Evolutionary conservation across 2,888 invertebrate genomes (phyloP), one percentile per base, ranked within the genome.

Genomic region (Plagodis pulveraria): DNA sequence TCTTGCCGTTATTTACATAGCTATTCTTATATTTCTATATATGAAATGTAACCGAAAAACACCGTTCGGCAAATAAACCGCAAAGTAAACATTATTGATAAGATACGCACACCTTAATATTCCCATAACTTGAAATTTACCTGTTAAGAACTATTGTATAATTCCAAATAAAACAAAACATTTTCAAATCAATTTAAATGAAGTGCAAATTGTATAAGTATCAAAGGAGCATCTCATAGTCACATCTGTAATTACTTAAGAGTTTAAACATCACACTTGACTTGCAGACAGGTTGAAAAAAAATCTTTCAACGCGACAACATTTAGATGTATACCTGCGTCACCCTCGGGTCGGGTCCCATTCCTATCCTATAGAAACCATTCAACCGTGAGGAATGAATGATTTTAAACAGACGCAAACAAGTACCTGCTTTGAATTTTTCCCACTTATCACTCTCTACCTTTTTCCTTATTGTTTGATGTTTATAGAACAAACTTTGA

Each of bases 371-470:
- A 78, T 77, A 80, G 76, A 83, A 84, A 83, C 79, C 80, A 84
- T 86, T 88, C 74, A 86, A 83, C 78, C 83, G 80, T 83, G 75
- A 78, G 69, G 79, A 87, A 86, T 88, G 83, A 87, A 88, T 88
- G 86, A 84, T 85, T 84, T 80, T 74, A 76, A 84, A 82, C 79
- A 83, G 74, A 72, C 76, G 63, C 73, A 74, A 72, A 73, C 71
- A 79, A 83, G 82, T 84, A 83, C 80, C 78, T 80, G 83, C 77
- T 84, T 84, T 77, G 77, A 75, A 83, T 81, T 79, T 77, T 76
- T 74, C 66, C 73, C 73, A 75, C 74, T 76, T 58, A 57, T 62
- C 67, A 61, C 67, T 72, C 68, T 72, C 63, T 69, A 59, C 71
- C 69, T 67, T 62, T 59, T 55, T 57, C 67, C 71, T 74, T 67